Base-by-base conservation (phyloP, 2,888 invertebrate species). In the Ganaspis brasiliensis region DNA sequence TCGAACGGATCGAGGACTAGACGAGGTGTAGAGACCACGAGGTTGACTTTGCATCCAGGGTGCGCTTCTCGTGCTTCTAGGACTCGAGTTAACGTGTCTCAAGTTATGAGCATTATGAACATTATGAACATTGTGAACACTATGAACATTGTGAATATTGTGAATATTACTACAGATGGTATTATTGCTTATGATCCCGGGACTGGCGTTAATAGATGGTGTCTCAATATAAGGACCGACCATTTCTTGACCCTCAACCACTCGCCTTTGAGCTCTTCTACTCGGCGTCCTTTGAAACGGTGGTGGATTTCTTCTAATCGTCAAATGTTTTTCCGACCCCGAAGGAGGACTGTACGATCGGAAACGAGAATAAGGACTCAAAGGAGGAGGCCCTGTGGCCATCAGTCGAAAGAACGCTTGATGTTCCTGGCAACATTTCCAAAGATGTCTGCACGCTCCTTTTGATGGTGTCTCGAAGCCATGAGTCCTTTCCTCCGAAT, bases 381-480 rank as follows among this genome's bases (percentile, higher is more conserved):
- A 78, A 3, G 91, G 91, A 6, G 91, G 91, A 37, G 93, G 92
- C 73, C 93, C 93, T 52, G 93, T 91, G 8, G 96, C 95, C 90
- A 97, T 97, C 86, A 97, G 93, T 78, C 97, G 94, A 93, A 97
- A 98, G 93, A 98, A 97, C 49, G 97, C 96, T 92, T 98, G 98
- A 91, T 98, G 98, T 91, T 98, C 98, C 73, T 98, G 95, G 92
- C 98, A 98, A 92, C 98, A 98, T 86, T 97, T 96, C 98, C 98
- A 98, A 84, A 99, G 93, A 92, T 98, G 98, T 88, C 98, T 97
- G 91, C 98, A 98, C 16, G 98, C 98, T 26, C 97, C 94, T 87
- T 97, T 96, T 76, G 97, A 97, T 63, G 97, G 96, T 26, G 98
- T 97, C 92, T 98, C 98, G 92, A 98, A 98, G 6, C 98, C 98